Percentiles rank a stretch among this genome's conserved stretches.
Conservation (phyloP, 2,888 invertebrate genomes). For the Brassicogethes aeneus region DNA sequence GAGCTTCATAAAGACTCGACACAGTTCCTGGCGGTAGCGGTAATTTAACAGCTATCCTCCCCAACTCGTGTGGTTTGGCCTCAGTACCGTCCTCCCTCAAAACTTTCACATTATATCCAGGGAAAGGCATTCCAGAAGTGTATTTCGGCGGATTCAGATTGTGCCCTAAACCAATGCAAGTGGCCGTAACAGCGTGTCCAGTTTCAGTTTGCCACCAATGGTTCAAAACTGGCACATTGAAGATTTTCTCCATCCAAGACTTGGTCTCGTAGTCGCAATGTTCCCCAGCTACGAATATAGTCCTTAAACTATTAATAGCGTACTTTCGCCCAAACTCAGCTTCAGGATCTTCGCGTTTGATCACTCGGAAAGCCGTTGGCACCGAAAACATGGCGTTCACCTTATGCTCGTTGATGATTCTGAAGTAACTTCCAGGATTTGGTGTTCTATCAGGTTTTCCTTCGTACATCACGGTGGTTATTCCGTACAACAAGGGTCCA, state of each 20-base stretch:
- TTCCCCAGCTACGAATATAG: slow-evolving; percentile 82
- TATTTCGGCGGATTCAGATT: slow-evolving; percentile 61
- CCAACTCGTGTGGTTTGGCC: slow-evolving; percentile 64
- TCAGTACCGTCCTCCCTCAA: slow-evolving; percentile 59
- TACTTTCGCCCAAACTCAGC: slow-evolving; percentile 58
- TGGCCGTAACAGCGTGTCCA: slow-evolving; percentile 81
- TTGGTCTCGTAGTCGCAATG: slow-evolving; percentile 89
- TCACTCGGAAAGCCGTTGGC: slow-evolving; percentile 81
- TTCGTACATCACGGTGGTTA: slow-evolving; percentile 78
- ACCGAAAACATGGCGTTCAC: slow-evolving; percentile 82
- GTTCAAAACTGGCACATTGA: slow-evolving; percentile 72
- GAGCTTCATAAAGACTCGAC: slow-evolving; percentile 72
- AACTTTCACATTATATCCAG: slow-evolving; percentile 73
- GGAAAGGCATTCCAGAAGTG: slow-evolving; percentile 76
- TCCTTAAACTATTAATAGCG: slow-evolving; percentile 58
- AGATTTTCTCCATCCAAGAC: slow-evolving; percentile 60
- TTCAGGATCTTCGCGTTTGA: slow-evolving; percentile 73
- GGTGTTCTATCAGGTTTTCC: slow-evolving; percentile 94
- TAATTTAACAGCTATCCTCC: slow-evolving; percentile 72
- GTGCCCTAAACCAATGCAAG: slow-evolving; percentile 69
- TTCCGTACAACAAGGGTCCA: slow-evolving; percentile 73
- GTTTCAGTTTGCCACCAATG: slow-evolving; percentile 99
- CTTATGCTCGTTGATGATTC: slow-evolving; percentile 79
- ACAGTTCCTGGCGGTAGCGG: slow-evolving; percentile 87
- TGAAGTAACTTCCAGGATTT: slow-evolving; percentile 86